Conservation (phyloP, 2,888 invertebrate species). For the Melinaea menophilus region DNA sequence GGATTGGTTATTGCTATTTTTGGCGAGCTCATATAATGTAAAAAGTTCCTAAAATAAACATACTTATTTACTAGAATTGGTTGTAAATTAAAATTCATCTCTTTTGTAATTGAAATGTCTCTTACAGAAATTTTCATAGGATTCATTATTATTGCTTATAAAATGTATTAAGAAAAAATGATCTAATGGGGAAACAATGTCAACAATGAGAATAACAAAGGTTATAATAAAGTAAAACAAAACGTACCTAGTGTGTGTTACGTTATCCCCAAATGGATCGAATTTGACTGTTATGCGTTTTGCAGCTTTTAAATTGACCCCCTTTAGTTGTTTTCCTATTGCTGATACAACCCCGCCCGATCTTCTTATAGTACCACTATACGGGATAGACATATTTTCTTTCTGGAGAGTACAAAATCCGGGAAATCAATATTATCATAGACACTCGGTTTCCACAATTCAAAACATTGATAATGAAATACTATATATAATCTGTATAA, state of each 20-base stretch:
- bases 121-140: no score
- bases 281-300: conserved; percentile 87
- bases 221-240: conserved; percentile 13
- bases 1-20: conserved; percentile 85
- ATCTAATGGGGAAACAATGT: not conserved
- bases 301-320: conserved; percentile 87
- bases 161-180: not conserved
- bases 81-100: conserved; percentile 4
- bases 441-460: not conserved
- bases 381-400: conserved; percentile 83
- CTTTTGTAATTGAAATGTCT: no score
- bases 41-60: conserved; percentile 29
- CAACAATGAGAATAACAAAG: not conserved
- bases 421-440: conserved; percentile 8
- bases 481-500: not conserved
- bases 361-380: conserved; percentile 81
- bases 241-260: conserved; percentile 79
- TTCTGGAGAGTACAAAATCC: conserved; percentile 22
- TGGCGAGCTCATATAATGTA: conserved; percentile 51
- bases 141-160: no score
- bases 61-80: not conserved
- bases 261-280: conserved; percentile 89
- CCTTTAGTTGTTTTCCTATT: conserved; percentile 83
- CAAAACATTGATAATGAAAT: not conserved
- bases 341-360: conserved; percentile 85